Evolutionary conservation across 2,113 vertebrate species (phyloP), one percentile per base, ranked within the genome.

Genomic region (Archocentrus centrarchus): DNA sequence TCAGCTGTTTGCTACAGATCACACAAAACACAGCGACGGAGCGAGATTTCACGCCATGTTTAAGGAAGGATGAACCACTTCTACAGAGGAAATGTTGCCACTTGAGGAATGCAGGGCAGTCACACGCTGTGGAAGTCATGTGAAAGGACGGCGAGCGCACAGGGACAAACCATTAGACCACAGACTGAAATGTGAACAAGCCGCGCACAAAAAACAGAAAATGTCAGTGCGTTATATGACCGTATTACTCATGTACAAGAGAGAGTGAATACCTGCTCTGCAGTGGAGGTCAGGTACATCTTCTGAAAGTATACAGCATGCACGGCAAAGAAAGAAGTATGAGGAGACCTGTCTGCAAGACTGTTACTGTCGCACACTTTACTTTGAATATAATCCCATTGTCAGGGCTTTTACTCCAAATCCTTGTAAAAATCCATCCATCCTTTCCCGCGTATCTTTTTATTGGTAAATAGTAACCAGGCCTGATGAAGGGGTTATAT

Each of bases 101-200:
- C 59, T 35, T 22, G 44, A 94, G 90, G 94, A 95, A 95, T 95
- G 94, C 84, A 37, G 81, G 50, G 80, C 88, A 89, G 91, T 96
- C 95, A 96, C 94, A 96, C 89, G 94, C 44, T 86, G 68, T 24
- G n/a, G 32, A 8, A 93, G 95, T 96, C 96, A 96, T 95, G 95
- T 96, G 95, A 92, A 91, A 80, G 77, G 91, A 96, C 13, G 92
- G 95, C 35, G 15, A 76, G 80, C 81, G 0, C 0, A 0, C 7
- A 62, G 50, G 94, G 92, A 90, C 95, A 96, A 92, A 93, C 11
- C 57, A 2, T 66, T 47, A 53, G 24, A 17, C 66, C 24, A 32
- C 4, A 5, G 1, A 14, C 17, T 58, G 20, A 73, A 73, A 73
- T 2, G 27, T 32, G 68, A 14, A 55, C 50, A 18, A 17, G 5